Percentiles rank a stretch among this genome's conserved stretches.
Conservation (phyloP, 2,113 vertebrate genomes). For the Marcusenius ussheri region DNA sequence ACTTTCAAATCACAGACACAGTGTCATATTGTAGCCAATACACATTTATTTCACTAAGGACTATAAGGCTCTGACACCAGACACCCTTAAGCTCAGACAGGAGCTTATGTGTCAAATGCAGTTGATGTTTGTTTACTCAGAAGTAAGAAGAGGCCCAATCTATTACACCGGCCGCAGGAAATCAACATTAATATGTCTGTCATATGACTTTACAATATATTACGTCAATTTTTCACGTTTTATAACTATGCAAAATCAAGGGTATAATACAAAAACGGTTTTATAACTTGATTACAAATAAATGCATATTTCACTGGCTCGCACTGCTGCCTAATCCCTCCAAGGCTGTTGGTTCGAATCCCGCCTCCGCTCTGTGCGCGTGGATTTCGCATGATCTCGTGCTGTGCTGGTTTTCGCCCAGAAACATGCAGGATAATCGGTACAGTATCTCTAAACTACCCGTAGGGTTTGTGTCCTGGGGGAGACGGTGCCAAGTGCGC, state of each 20-base stretch:
- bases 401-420: neutral
- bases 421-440: neutral
- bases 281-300: neutral
- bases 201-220: neutral
- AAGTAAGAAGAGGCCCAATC: neutral
- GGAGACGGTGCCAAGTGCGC: neutral
- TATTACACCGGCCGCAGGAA: neutral
- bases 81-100: neutral
- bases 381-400: neutral
- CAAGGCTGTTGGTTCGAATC: neutral
- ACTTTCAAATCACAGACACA: neutral
- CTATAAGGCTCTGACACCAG: neutral
- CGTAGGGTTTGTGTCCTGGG: neutral
- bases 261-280: neutral
- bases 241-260: neutral
- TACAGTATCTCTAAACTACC: neutral
- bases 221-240: neutral
- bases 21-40: neutral
- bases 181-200: neutral
- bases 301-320: neutral
- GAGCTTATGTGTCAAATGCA: neutral
- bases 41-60: neutral
- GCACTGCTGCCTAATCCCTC: neutral
- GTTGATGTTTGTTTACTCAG: neutral
- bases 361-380: neutral